phyloP scores from a whole-genome alignment of 2,797 vertebrate species.

The Sebastes variabilis region DNA sequence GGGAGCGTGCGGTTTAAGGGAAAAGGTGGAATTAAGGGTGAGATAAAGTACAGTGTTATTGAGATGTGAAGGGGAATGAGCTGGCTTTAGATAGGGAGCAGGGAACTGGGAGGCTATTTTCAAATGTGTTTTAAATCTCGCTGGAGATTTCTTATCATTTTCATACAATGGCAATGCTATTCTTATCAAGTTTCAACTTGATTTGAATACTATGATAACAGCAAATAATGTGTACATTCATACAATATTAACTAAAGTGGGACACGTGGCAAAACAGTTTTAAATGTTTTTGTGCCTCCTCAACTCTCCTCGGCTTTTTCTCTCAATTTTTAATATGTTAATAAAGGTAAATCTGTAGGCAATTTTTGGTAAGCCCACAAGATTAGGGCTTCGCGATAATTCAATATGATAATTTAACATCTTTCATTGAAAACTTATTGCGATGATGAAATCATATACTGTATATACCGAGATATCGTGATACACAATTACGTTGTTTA shows the following conservation, averaged over 20 bases:
- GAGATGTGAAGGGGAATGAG: background rate
- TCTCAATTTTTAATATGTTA: background rate
- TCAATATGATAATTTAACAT: too few relatives aligned
- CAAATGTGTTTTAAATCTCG: background rate
- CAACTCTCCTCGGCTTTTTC: background rate
- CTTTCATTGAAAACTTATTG: too few relatives aligned
- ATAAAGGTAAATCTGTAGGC: background rate
- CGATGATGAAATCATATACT: too few relatives aligned
- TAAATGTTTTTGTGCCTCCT: background rate
- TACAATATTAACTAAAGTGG: background rate
- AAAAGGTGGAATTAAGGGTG: constrained; percentile 35
- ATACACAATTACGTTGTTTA: too few relatives aligned
- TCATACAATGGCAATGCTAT: background rate
- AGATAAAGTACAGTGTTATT: constrained; percentile 32
- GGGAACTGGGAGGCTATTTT: background rate
- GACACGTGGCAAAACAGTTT: background rate
- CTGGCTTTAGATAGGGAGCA: background rate
- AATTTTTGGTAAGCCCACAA: background rate
- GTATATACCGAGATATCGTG: too few relatives aligned
- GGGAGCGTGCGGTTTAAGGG: constrained; percentile 26
- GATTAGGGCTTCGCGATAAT: background rate
- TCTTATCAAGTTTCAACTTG: background rate
- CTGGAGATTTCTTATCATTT: background rate
- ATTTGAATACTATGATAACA: background rate
- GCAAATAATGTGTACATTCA: too few relatives aligned